Conservation (phyloP, 2,797 vertebrate species). For the Xiphophorus birchmanni region DNA sequence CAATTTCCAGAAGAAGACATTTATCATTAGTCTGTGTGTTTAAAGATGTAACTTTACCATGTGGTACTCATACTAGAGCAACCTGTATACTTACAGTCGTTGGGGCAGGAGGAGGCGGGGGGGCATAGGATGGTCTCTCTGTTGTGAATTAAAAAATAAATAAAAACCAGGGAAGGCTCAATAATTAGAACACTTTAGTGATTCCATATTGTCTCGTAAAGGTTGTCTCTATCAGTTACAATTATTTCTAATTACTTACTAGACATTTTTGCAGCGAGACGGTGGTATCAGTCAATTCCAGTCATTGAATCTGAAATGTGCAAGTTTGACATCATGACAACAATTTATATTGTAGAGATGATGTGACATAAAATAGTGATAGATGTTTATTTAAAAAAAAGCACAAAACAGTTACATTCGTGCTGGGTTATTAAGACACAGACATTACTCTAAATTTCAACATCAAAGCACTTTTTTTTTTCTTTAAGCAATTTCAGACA, state of each 20-base stretch:
- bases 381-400: background rate
- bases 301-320: conserved; percentile 70
- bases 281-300: conserved; percentile 64
- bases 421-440: background rate
- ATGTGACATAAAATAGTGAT: background rate
- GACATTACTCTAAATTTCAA: background rate
- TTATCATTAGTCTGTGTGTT: conserved; percentile 3
- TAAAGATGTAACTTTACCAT: background rate
- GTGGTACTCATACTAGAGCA: background rate
- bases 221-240: background rate
- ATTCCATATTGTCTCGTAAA: background rate
- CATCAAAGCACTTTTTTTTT: conserved; percentile 38
- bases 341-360: background rate
- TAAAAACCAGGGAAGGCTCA: background rate
- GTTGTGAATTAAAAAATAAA: conserved; percentile 58
- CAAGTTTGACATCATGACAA: conserved; percentile 28
- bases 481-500: background rate
- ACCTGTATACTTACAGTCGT: conserved; percentile 90
- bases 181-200: background rate
- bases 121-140: conserved; percentile 98
- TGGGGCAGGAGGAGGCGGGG: conserved; percentile 95
- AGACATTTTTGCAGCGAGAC: conserved; percentile 89
- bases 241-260: conserved; percentile 84
- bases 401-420: background rate
- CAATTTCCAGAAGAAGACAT: conserved; percentile 1